Evolutionary conservation across 2,888 invertebrate species (phyloP).

Genomic region (Drosophila nr. medialis): DNA sequence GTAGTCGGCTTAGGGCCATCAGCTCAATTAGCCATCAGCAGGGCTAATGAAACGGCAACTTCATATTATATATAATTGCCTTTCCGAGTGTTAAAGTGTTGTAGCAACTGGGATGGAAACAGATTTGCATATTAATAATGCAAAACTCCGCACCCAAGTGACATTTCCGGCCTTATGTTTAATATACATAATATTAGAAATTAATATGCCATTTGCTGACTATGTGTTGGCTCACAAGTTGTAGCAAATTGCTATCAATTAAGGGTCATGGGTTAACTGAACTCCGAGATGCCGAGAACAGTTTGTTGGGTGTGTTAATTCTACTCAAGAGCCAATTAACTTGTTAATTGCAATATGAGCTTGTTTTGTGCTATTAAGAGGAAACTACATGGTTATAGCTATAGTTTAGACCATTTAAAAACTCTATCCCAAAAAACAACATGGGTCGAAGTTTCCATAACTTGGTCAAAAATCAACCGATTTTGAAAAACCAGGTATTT

Average conservation of each 20-base stretch:
- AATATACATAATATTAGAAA: slow-evolving; percentile 28
- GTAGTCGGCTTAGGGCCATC: slow-evolving; percentile 25
- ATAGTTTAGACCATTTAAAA: not conserved
- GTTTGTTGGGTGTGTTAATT: slow-evolving; percentile 17
- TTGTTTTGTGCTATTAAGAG: not conserved
- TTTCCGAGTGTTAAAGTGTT: slow-evolving; percentile 35
- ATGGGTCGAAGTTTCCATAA: not conserved
- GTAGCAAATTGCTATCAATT: slow-evolving; percentile 57
- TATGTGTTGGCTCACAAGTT: slow-evolving; percentile 29
- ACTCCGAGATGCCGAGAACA: not conserved
- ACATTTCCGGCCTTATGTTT: slow-evolving; percentile 27
- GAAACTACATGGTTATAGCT: not conserved
- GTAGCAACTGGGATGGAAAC: not conserved
- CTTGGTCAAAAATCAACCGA: not conserved
- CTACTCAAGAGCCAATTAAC: slow-evolving; percentile 16
- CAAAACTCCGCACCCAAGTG: slow-evolving; percentile 14
- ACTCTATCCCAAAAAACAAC: not conserved
- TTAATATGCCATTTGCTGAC: slow-evolving; percentile 43
- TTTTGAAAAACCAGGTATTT: not conserved
- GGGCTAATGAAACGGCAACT: slow-evolving; percentile 29
- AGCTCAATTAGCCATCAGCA: slow-evolving; percentile 51
- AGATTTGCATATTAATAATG: slow-evolving; percentile 45
- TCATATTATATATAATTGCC: slow-evolving; percentile 26
- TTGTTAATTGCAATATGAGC: slow-evolving; percentile 5
- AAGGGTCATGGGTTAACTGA: slow-evolving; percentile 39